Percentiles rank a stretch among this genome's conserved stretches.
Evolutionary conservation across 1,140 invertebrate genomes (phyloP).

Genomic region (Rhizoglyphus robini): DNA sequence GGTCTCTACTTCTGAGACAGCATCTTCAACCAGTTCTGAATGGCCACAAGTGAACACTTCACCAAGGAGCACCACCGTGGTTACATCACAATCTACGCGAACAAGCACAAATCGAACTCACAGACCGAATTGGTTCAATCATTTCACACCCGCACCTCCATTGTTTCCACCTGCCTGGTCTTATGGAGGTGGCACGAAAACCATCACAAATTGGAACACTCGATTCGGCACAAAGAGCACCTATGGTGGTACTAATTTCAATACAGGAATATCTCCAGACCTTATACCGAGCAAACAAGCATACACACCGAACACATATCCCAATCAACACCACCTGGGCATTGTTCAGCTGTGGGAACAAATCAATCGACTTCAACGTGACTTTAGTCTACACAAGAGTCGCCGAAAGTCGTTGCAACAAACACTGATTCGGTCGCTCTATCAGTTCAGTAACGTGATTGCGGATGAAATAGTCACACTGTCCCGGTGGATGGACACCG

Average conservation of each 20-base stretch:
- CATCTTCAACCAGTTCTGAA: background rate
- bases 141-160: background rate
- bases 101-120: background rate
- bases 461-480: background rate
- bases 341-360: background rate
- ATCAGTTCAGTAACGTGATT: background rate
- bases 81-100: background rate
- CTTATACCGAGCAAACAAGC: too few relatives aligned
- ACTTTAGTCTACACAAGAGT: background rate
- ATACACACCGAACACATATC: too few relatives aligned
- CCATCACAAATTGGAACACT: too few relatives aligned
- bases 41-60: background rate
- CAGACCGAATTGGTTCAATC: background rate
- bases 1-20: background rate
- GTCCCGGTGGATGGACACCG: conserved; percentile 1
- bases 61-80: background rate
- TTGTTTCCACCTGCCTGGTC: background rate
- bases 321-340: too few relatives aligned
- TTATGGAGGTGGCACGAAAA: too few relatives aligned
- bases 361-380: background rate
- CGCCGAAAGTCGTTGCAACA: background rate
- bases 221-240: too few relatives aligned
- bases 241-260: too few relatives aligned
- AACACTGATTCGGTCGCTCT: background rate
- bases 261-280: too few relatives aligned